phyloP scores from a whole-genome alignment of 1,140 invertebrate species.

The Calycopis cecrops region DNA sequence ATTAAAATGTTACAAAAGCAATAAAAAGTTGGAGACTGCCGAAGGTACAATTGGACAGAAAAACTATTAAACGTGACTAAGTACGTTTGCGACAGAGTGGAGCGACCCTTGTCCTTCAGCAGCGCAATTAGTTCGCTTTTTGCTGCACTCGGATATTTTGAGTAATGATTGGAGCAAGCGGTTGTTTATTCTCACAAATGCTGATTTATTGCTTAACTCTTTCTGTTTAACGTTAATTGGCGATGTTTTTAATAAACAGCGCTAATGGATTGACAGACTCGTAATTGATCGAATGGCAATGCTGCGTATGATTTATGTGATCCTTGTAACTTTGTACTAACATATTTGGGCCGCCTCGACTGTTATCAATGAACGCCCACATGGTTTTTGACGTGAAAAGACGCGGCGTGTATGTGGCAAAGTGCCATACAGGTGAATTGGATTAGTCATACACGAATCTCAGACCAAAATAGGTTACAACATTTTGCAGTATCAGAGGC shows the following conservation, averaged over 20 bases:
- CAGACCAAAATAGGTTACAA: no score
- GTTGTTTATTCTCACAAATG: constrained; percentile 59
- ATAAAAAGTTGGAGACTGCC: constrained; percentile 35
- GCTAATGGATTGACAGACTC: constrained; percentile 5
- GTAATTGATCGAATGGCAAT: background rate
- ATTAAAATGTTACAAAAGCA: constrained; percentile 40
- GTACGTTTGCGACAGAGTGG: constrained; percentile 58
- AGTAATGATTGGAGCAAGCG: constrained; percentile 60
- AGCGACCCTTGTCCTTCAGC: constrained; percentile 67
- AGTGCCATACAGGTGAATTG: no score
- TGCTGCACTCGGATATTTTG: constrained; percentile 62
- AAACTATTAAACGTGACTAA: constrained; percentile 71
- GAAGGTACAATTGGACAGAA: constrained; percentile 40
- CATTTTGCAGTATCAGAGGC: no score
- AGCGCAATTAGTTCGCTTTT: constrained; percentile 68
- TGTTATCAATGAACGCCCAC: no score
- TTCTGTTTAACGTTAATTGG: constrained; percentile 11
- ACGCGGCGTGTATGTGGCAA: no score
- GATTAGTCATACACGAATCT: no score
- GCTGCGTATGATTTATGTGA: no score
- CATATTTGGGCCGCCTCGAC: no score
- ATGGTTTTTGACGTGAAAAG: no score
- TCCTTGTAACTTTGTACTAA: no score
- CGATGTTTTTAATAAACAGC: constrained; percentile 2
- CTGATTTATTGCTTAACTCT: constrained; percentile 52